Base-by-base conservation (phyloP, 2,888 invertebrate genomes). In the Beris chalybata region DNA sequence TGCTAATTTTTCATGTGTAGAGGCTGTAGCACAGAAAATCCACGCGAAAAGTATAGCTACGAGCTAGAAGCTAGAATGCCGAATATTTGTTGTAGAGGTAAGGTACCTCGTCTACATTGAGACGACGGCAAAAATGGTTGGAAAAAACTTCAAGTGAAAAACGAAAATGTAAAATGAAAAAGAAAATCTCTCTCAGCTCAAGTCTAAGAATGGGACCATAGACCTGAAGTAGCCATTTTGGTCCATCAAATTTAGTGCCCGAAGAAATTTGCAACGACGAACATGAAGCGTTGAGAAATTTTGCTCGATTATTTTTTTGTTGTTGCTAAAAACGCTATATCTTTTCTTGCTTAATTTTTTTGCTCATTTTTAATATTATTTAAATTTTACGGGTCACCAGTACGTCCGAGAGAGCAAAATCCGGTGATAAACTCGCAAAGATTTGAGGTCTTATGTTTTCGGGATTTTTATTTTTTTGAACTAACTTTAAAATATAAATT, bases 211-310 rank as follows among this genome's bases (percentile, higher is more conserved):
- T 48, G 48, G 48, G 48, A 56, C 13, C 13, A 31, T 56, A 38
- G n/a, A 32, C 12, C 31, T 22, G 31, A 32, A 9, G 13, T 9
- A 12, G 32, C 22, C 38, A 38, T 38, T 38, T 38, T 29, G 30
- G 57, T 52, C 56, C 56, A 30, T 45, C 32, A 45, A 54, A 66
- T 71, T 78, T 76, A 79, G 78, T 79, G 77, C 77, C 77, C 75
- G 74, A 76, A 76, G 76, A 78, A 76, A 78, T 75, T 76, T 72
- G 76, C 77, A 75, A 75, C 78, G 76, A 78, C 77, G 76, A 76
- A 75, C 76, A 79, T 52, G 38, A 12, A 48, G 22, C 38, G 50
- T 43, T 61, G 22, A 38, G 43, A 61, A 61, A 29, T 30, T 52
- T 15, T 4, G 50, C 44, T 52, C 61, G 38, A 22, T 15, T n/a